Evolutionary conservation across 1,140 invertebrate species (phyloP), one percentile per base, ranked within the genome.

Genomic region (Calosoma granatense): DNA sequence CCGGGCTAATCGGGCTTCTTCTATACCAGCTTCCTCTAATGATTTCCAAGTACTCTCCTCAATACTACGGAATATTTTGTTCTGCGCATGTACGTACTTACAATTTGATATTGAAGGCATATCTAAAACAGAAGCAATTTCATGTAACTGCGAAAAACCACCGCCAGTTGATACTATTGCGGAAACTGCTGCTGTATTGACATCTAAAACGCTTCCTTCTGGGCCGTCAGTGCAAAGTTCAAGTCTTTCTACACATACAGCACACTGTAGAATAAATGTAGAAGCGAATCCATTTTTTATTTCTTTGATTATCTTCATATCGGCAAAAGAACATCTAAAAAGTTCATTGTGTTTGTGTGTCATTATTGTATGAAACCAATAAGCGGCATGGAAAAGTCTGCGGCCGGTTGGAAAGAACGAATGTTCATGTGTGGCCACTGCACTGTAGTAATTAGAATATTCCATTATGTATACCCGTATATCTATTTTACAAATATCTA

Each of bases 11-110:
- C 58, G 30, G 52, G 36, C 56, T 64, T 72, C 69, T 58, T 65
- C 54, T 22, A 65, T 56, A 11, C 61, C 70, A 12, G 69, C 68
- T 58, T 60, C 21, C 22, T 59, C 47, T 68, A 74, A 72, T 22
- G 20, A 54, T 22, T 54, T 12, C 21, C 20, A 22, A 20, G 53
- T n/a, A n/a, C n/a, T n/a, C n/a, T n/a, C n/a, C n/a, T n/a, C 20
- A 54, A 20, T 22, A 4, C 22, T 22, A 22, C 9, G 23, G 14
- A 22, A n/a, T n/a, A n/a, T n/a, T 54, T 4, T 3, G 41, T 1
- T 54, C n/a, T 14, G 15, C n/a, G 17, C 12, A 9, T 36, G n/a
- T n/a, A 36, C 26, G 26, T 9, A 36, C 26, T 36, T 36, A 36
- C n/a, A n/a, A 9, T 6, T n/a, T 36, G 26, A 36, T n/a, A 36